These are phyloP conservation scores for Heliothis virescens DNA, from an alignment of 1,140 invertebrate species.

Conservation along the genomic window DNA sequence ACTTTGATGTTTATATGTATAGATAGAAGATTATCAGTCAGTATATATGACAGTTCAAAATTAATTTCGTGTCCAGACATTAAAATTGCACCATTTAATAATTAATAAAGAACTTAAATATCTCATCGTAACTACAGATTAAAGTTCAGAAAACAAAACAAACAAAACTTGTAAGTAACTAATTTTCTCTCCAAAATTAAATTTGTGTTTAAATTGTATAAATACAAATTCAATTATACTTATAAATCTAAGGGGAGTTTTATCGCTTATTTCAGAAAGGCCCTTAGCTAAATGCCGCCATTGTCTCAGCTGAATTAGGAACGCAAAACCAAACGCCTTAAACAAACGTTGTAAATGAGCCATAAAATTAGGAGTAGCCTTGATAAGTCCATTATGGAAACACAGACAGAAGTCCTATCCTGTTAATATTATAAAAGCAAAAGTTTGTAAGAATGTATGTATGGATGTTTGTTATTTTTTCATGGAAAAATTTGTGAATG, in stretches of 20 bases:
- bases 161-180: not conserved
- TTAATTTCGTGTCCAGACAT: no score
- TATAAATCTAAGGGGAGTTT: conserved; percentile 21
- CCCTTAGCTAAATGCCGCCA: conserved; percentile 36
- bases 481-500: no score
- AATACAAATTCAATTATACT: conserved; percentile 11
- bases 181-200: not conserved
- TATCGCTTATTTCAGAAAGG: conserved; percentile 4
- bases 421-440: no score
- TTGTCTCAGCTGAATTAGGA: conserved; percentile 39
- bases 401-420: conserved; percentile 3
- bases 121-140: no score
- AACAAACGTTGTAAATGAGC: conserved; percentile 44
- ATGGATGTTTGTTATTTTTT: no score
- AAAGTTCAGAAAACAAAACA: not conserved
- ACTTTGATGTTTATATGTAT: no score
- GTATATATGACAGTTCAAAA: no score
- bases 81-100: no score
- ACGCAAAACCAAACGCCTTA: conserved; percentile 35
- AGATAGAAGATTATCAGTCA: no score
- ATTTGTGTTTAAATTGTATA: not conserved
- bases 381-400: not conserved
- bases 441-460: no score
- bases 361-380: conserved; percentile 44
- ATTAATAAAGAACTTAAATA: no score